phyloP scores from a whole-genome alignment of 2,113 vertebrate species.

The Psettodes erumei region DNA sequence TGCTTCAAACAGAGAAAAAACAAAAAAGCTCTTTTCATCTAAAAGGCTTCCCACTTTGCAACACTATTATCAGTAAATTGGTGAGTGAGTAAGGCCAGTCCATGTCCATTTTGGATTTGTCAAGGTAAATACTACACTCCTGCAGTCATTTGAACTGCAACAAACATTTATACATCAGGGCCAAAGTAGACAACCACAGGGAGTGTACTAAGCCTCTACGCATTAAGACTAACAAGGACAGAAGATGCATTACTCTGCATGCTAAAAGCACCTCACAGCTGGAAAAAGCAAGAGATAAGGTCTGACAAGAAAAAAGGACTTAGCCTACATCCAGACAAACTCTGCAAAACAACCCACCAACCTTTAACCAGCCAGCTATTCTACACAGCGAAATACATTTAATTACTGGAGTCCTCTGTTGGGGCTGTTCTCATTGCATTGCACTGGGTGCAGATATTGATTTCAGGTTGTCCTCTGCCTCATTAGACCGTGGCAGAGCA shows the following conservation, averaged over 20 bases:
- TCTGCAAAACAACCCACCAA: conserved; percentile 39
- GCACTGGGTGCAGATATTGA: conserved; percentile 69
- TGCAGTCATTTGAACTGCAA: not conserved
- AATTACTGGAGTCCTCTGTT: conserved; percentile 63
- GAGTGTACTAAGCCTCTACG: not conserved
- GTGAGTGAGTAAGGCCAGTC: not conserved
- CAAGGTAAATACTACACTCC: not conserved
- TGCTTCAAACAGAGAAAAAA: too few relatives aligned
- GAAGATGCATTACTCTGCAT: not conserved
- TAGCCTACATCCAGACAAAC: conserved; percentile 32
- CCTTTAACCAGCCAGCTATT: conserved; percentile 55
- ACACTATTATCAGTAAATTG: not conserved
- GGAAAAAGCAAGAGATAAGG: conserved; percentile 1
- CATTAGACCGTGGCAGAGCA: conserved; percentile 72
- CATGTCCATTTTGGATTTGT: not conserved
- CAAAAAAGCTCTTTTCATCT: not conserved
- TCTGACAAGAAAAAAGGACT: conserved; percentile 14
- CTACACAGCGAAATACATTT: conserved; percentile 59
- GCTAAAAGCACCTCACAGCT: not conserved
- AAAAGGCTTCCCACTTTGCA: not conserved
- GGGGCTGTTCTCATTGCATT: conserved; percentile 46
- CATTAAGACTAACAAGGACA: conserved; percentile 23
- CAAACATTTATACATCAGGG: not conserved
- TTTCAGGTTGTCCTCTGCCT: conserved; percentile 74
- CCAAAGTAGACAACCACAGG: not conserved